phyloP scores from a whole-genome alignment of 2,888 invertebrate genomes.

The Acrobasis consociella region DNA sequence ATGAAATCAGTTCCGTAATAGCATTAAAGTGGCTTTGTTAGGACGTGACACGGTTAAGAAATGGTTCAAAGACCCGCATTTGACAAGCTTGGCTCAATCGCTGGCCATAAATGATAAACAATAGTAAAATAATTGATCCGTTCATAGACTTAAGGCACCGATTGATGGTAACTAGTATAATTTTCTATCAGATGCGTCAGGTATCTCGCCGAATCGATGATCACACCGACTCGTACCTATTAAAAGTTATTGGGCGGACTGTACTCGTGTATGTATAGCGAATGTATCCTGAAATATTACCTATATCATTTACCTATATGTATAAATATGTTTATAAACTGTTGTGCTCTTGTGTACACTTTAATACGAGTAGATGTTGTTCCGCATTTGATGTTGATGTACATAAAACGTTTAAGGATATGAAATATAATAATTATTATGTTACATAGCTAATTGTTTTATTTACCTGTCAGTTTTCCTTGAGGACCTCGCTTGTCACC shows the following conservation, averaged over 20 bases:
- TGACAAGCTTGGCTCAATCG: too few species aligned
- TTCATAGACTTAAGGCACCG: too few species aligned
- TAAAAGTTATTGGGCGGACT: not conserved
- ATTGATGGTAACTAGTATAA: too few species aligned
- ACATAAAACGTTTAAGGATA: constrained; percentile 75
- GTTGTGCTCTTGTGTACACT: constrained; percentile 66
- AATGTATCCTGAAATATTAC: constrained; percentile 25
- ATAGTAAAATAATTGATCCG: too few species aligned
- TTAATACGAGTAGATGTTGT: constrained; percentile 63
- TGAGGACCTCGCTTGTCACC: too few species aligned
- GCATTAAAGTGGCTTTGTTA: too few species aligned
- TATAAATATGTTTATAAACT: constrained; percentile 57
- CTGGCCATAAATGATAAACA: too few species aligned
- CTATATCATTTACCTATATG: constrained; percentile 33
- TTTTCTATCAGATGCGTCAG: too few species aligned
- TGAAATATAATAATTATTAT: constrained; percentile 67
- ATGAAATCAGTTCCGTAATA: too few species aligned
- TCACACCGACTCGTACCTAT: not conserved
- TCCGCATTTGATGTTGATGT: constrained; percentile 73
- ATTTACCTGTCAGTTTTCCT: constrained; percentile 28
- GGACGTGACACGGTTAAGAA: too few species aligned
- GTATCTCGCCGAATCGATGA: not conserved
- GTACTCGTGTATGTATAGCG: constrained; percentile 9
- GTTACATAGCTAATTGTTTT: constrained; percentile 60
- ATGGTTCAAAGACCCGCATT: too few species aligned